Base-by-base conservation (phyloP, 2,888 invertebrate genomes). In the Laspeyria flexula region DNA sequence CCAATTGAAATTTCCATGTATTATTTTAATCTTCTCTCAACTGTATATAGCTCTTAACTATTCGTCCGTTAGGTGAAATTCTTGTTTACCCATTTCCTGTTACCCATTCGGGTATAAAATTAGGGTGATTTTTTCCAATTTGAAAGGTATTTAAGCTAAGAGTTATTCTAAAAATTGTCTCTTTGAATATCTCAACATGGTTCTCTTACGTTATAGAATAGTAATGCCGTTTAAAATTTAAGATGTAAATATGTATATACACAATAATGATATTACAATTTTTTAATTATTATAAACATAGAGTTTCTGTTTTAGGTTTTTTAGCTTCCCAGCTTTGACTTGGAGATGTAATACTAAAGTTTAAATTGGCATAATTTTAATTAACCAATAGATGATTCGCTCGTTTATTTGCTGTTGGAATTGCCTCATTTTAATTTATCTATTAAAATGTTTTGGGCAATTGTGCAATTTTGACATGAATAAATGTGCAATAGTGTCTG, bases 221-320 rank as follows among this genome's bases (percentile, higher is more conserved):
- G 71, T 75, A 25, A 79, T 74, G 78, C 78, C 67, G 79, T 77
- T 74, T 73, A 77, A 75, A 80, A 77, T 73, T 79, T 86, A 88
- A 88, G 86, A 85, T 90, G 90, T 90, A 90, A 90, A 91, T 90
- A 91, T 91, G 90, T 91, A 91, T 79, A 90, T 90, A 90, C 78
- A 85, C 80, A 78, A 79, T 88, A 87, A 83, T 84, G 84, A 86
- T 88, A 86, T 86, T 86, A 83, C 58, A 62, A 55, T 77, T 81
- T 81, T 81, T 81, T 77, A 74, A 79, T 74, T 74, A 81, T 79
- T 79, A 77, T 78, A 81, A 76, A 73, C 78, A 78, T 84, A 77
- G 76, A 76, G 73, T 77, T 73, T 81, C 60, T 55, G 67, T 77
- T 75, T 79, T 71, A 61, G 64, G 78, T 78, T 76, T 78, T 71